Evolutionary conservation across 1,140 invertebrate genomes (phyloP).

Genomic region (Lycorma delicatula): DNA sequence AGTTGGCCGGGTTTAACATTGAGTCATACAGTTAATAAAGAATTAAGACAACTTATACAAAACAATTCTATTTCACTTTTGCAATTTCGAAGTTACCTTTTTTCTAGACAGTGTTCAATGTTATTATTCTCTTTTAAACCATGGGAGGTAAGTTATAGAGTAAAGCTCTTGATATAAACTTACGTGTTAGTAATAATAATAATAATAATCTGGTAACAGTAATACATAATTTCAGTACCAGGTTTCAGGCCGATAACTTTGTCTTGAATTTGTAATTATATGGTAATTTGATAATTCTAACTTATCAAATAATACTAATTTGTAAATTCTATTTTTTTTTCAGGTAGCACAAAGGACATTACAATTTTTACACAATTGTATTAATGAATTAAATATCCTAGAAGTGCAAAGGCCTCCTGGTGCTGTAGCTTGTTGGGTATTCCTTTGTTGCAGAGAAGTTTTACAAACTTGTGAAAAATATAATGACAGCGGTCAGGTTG

Average conservation of each 20-base stretch:
- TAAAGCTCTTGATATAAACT: too few relatives aligned
- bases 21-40: slow-evolving; percentile 53
- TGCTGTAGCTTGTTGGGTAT: slow-evolving; percentile 85
- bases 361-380: slow-evolving; percentile 76
- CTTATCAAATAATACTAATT: too few relatives aligned
- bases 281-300: too few relatives aligned
- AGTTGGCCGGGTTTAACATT: slow-evolving; percentile 76
- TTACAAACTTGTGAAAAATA: slow-evolving; percentile 63
- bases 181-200: too few relatives aligned
- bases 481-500: slow-evolving; percentile 54
- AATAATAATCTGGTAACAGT: too few relatives aligned
- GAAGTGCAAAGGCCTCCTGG: slow-evolving; percentile 70
- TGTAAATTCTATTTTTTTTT: too few relatives aligned
- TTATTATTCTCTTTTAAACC: slow-evolving; percentile 66
- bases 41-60: slow-evolving; percentile 57
- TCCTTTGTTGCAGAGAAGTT: slow-evolving; percentile 84
- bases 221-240: too few relatives aligned
- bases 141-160: slow-evolving; percentile 56
- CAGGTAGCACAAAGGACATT: slow-evolving; percentile 77
- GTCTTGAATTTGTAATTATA: too few relatives aligned
- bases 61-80: slow-evolving; percentile 66
- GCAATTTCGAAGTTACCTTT: slow-evolving; percentile 90
- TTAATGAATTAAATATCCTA: slow-evolving; percentile 69
- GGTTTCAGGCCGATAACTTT: too few relatives aligned
- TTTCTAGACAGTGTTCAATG: slow-evolving; percentile 84